phyloP scores from a whole-genome alignment of 2,797 vertebrate genomes.

The Myotis myotis region DNA sequence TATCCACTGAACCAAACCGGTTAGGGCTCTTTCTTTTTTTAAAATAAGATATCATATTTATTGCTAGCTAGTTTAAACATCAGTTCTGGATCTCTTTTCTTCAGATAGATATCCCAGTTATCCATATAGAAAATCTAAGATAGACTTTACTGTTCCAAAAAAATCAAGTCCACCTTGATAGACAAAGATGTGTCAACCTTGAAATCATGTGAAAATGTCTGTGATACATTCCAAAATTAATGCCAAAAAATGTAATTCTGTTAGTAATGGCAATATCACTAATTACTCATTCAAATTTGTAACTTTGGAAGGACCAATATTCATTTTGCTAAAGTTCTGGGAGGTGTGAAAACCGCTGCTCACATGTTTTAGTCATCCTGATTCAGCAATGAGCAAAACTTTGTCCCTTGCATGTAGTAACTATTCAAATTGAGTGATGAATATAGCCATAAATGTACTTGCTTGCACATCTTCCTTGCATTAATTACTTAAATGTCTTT shows the following conservation, averaged over 20 bases:
- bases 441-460: background rate
- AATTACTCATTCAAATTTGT: constrained; percentile 39
- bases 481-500: constrained; percentile 42
- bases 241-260: background rate
- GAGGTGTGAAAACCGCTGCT: background rate
- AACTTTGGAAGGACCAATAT: background rate
- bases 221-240: background rate
- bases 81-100: background rate
- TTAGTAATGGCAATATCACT: constrained; percentile 5
- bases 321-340: constrained; percentile 7
- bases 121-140: constrained; percentile 21
- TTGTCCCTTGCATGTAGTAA: background rate
- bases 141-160: background rate
- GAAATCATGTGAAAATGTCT: constrained; percentile 17
- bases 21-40: background rate
- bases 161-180: constrained; percentile 12
- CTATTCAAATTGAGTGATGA: background rate
- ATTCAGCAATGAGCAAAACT: constrained; percentile 24
- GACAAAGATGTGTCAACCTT: background rate
- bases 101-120: background rate
- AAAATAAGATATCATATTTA: background rate
- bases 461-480: background rate
- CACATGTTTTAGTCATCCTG: background rate
- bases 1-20: too few relatives aligned
- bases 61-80: constrained; percentile 1